Percentiles rank a stretch among this genome's conserved stretches.
These are phyloP conservation scores for Okapia johnstoni DNA, from an alignment of 2,113 vertebrate species.

Conservation along the genomic window DNA sequence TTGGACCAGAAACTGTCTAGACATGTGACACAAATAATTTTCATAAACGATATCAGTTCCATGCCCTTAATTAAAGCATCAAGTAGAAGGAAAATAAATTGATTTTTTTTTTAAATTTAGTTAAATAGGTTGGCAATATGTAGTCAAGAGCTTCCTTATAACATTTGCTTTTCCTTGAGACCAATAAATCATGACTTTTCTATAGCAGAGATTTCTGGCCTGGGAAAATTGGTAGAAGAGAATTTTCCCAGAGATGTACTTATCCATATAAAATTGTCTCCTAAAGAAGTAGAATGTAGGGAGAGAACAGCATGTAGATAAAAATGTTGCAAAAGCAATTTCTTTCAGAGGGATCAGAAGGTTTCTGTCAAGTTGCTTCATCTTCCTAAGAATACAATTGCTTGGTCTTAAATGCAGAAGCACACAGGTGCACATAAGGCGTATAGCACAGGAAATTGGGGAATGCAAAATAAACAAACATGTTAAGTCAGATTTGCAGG, in stretches of 20 bases:
- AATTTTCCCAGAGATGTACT: neutral
- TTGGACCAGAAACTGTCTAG: neutral
- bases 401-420: neutral
- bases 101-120: neutral
- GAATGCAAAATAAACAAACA: conserved; percentile 1
- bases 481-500: neutral
- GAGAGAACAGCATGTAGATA: neutral
- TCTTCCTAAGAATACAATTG: neutral
- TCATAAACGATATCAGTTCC: neutral
- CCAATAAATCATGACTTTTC: neutral
- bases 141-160: neutral
- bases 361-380: neutral
- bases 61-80: neutral
- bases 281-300: neutral
- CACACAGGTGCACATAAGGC: neutral
- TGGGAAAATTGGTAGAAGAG: neutral
- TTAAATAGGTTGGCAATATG: neutral
- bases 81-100: neutral
- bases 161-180: neutral
- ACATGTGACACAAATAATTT: neutral
- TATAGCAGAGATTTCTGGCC: neutral
- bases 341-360: conserved; percentile 13
- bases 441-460: neutral
- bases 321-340: neutral
- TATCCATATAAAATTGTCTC: neutral